Conservation (phyloP, 2,797 vertebrate species). For the Babyrousa celebensis region DNA sequence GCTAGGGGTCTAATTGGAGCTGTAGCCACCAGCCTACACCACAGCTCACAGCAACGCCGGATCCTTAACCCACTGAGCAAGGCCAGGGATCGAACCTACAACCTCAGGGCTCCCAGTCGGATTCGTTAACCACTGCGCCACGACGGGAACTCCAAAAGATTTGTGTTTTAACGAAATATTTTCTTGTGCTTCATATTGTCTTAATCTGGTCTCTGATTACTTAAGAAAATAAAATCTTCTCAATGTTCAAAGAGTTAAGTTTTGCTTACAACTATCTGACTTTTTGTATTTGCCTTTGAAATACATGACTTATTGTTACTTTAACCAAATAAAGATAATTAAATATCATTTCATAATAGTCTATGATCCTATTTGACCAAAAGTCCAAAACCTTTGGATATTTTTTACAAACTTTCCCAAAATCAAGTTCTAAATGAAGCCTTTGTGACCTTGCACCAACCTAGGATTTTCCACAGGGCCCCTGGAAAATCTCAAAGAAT, state of each 20-base stretch:
- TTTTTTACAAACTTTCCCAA: not conserved
- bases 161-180: not conserved
- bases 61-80: no score
- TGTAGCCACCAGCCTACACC: no score
- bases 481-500: not conserved
- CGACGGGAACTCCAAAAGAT: not conserved
- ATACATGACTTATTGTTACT: not conserved
- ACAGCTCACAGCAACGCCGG: no score
- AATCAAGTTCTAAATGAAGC: not conserved
- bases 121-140: no score
- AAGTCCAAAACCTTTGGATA: not conserved
- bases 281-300: not conserved
- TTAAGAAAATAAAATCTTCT: not conserved
- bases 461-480: not conserved
- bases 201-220: not conserved
- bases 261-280: not conserved
- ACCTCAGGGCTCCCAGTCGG: no score
- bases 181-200: not conserved
- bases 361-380: not conserved
- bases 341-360: not conserved
- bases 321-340: not conserved
- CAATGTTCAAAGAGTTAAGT: not conserved
- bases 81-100: no score
- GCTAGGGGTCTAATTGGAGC: no score
- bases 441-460: not conserved